Conservation (phyloP, 1,140 invertebrate genomes). For the Anoplophora glabripennis region DNA sequence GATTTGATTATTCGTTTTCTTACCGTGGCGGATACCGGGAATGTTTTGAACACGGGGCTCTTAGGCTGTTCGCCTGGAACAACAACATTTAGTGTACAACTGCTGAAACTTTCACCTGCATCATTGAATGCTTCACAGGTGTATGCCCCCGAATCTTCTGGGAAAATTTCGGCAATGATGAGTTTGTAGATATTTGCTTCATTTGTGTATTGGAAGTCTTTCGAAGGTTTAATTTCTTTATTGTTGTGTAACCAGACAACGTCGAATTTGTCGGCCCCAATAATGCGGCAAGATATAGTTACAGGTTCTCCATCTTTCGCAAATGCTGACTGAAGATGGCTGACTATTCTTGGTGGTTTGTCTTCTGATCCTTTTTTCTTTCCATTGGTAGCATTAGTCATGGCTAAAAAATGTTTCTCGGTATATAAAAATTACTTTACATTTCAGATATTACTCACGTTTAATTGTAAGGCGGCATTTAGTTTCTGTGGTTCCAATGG, state of each 20-base stretch:
- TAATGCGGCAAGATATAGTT: conserved; percentile 79
- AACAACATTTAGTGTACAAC: conserved; percentile 79
- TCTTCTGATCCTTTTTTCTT: conserved; percentile 57
- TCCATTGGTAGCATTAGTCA: conserved; percentile 54
- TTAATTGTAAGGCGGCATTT: conserved; percentile 79
- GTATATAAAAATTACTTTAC: conserved; percentile 4
- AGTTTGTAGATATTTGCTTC: conserved; percentile 89
- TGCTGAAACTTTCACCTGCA: conserved; percentile 88
- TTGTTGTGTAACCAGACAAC: conserved; percentile 95
- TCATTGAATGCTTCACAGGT: conserved; percentile 97
- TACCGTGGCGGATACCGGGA: conserved; percentile 81
- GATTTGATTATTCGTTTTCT: neutral
- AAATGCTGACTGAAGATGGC: conserved; percentile 73
- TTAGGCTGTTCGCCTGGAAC: conserved; percentile 84
- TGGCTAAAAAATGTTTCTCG: conserved; percentile 55
- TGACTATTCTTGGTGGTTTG: conserved; percentile 78
- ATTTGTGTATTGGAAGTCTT: conserved; percentile 91
- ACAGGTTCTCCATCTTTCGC: conserved; percentile 86
- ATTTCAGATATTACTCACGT: conserved; percentile 58
- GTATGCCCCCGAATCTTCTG: conserved; percentile 89
- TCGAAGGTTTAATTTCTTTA: conserved; percentile 93
- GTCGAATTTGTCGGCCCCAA: conserved; percentile 84
- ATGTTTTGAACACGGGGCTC: conserved; percentile 80
- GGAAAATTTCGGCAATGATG: conserved; percentile 91
- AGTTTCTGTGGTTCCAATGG: conserved; percentile 78